These are phyloP conservation scores for Teinopalpus imperialis DNA, from an alignment of 2,888 invertebrate genomes.

Conservation along the genomic window DNA sequence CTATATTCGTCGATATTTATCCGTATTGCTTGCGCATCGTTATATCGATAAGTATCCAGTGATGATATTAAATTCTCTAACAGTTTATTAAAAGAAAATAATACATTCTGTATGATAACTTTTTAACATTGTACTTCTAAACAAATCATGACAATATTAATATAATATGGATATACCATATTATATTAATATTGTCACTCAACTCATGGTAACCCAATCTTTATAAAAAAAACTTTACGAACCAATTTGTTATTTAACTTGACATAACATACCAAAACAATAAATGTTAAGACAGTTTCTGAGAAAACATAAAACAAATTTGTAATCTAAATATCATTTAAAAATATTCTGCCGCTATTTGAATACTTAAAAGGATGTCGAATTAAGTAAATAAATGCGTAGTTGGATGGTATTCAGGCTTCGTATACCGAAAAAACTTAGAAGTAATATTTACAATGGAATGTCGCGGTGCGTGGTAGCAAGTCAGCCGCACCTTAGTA, in stretches of 20 bases:
- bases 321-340: constrained; percentile 21
- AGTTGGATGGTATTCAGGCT: constrained; percentile 32
- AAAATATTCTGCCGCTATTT: constrained; percentile 19
- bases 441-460: constrained; percentile 50
- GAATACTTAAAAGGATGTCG: constrained; percentile 18
- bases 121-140: too few species aligned
- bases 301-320: constrained; percentile 10
- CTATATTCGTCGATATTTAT: too few species aligned
- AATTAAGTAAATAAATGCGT: constrained; percentile 17
- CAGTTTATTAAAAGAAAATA: too few species aligned
- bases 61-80: too few species aligned
- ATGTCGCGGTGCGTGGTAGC: constrained; percentile 53
- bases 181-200: too few species aligned
- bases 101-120: too few species aligned
- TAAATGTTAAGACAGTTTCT: constrained; percentile 7
- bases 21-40: too few species aligned
- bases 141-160: too few species aligned
- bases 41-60: too few species aligned
- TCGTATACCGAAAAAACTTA: constrained; percentile 36
- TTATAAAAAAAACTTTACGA: too few species aligned
- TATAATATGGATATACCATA: too few species aligned
- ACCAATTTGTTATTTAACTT: neutral
- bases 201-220: too few species aligned
- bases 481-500: constrained; percentile 63
- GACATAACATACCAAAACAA: neutral